phyloP scores from a whole-genome alignment of 2,888 invertebrate genomes.

The Torymus tubicola region DNA sequence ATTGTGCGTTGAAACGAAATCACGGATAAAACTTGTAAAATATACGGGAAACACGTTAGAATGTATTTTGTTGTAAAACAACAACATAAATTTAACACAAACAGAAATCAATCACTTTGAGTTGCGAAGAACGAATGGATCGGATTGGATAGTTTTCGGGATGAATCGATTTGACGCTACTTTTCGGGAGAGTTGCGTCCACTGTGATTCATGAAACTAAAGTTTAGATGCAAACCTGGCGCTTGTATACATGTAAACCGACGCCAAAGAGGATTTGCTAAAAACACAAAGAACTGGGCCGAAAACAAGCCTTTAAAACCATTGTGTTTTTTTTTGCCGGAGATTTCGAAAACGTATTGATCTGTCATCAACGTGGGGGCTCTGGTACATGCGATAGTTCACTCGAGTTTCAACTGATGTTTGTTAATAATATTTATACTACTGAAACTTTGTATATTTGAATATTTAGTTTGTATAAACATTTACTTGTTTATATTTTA shows the following conservation, averaged over 20 bases:
- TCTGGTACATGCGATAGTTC: too few relatives aligned
- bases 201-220: neutral
- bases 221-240: neutral
- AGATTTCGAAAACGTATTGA: conserved; percentile 7
- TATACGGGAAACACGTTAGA: too few relatives aligned
- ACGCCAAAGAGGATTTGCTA: conserved; percentile 19
- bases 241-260: conserved; percentile 3
- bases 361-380: neutral
- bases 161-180: neutral
- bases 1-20: too few relatives aligned
- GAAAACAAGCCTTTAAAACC: conserved; percentile 4
- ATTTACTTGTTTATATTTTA: too few relatives aligned
- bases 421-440: too few relatives aligned
- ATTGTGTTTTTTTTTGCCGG: neutral
- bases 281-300: neutral
- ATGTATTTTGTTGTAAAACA: neutral
- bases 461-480: too few relatives aligned
- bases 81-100: neutral
- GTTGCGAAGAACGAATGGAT: neutral
- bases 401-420: too few relatives aligned
- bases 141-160: conserved; percentile 3
- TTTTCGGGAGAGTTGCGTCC: neutral
- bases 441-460: too few relatives aligned
- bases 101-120: conserved; percentile 18
- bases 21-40: too few relatives aligned